Evolutionary conservation across 2,888 invertebrate genomes (phyloP).

Genomic region (Lissonota sp.): DNA sequence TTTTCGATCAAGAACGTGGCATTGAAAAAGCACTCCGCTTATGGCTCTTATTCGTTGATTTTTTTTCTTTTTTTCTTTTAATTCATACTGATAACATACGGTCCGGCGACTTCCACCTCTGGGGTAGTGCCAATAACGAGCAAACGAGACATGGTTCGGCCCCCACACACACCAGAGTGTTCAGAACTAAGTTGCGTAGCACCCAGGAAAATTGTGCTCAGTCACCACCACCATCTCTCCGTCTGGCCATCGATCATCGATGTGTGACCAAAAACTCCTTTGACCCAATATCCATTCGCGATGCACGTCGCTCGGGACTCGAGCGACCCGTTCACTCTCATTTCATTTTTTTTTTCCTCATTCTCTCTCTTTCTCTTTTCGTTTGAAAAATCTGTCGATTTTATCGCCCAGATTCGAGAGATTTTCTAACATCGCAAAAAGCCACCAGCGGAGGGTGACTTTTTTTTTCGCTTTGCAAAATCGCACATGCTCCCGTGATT

Average conservation of each 20-base stretch:
- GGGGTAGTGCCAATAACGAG: slow-evolving; percentile 81
- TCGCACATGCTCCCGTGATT: slow-evolving; percentile 56
- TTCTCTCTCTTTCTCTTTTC: slow-evolving; percentile 63
- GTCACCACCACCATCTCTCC: slow-evolving; percentile 73
- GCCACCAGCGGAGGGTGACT: slow-evolving; percentile 39
- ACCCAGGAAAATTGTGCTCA: slow-evolving; percentile 80
- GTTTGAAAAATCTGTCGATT: slow-evolving; percentile 65
- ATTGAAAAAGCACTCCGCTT: slow-evolving; percentile 29
- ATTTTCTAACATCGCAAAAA: slow-evolving; percentile 70
- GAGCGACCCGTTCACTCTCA: slow-evolving; percentile 32
- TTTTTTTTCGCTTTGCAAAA: slow-evolving; percentile 46
- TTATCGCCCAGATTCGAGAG: too few relatives aligned
- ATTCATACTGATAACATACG: slow-evolving; percentile 82
- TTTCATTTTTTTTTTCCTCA: slow-evolving; percentile 16
- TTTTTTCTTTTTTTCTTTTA: slow-evolving; percentile 26
- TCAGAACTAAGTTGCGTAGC: slow-evolving; percentile 81
- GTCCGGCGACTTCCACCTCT: slow-evolving; percentile 81
- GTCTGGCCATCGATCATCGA: slow-evolving; percentile 74
- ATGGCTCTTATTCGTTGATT: slow-evolving; percentile 69
- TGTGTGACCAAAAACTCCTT: slow-evolving; percentile 72
- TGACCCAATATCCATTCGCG: slow-evolving; percentile 67
- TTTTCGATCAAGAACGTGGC: slow-evolving; percentile 27
- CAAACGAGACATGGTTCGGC: slow-evolving; percentile 72
- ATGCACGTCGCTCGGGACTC: slow-evolving; percentile 50
- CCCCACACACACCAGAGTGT: slow-evolving; percentile 74